Base-by-base conservation (phyloP, 2,113 vertebrate genomes). In the Periophthalmus modestus region DNA sequence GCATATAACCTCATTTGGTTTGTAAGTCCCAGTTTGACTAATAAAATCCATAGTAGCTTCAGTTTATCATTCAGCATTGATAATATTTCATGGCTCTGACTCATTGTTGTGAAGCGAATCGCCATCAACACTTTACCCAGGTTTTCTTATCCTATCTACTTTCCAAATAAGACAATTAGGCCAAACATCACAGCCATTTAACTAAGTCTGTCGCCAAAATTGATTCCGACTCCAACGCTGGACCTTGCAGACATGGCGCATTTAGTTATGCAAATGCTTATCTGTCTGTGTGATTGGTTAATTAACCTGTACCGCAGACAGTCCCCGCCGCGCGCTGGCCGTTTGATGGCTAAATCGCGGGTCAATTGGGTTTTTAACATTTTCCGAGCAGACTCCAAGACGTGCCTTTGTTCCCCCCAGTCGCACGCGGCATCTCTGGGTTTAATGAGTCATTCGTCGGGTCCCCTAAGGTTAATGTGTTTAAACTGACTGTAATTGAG, bases 251-350 rank as follows among this genome's bases (percentile, higher is more conserved):
- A 92, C 89, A 89, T 82, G 82, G 83, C 73, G 86, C 85, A 91
- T 93, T 93, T 92, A 89, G 89, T 92, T 94, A 94, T 94, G 92
- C 91, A 91, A 94, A 93, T 93, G 86, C 82, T 85, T 89, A 92
- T 90, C 87, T 91, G 80, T 81, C 82, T 82, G 82, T 85, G 82
- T 91, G 91, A 93, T 92, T 93, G 92, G 93, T 94, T 94, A 93
- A 94, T 94, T 94, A 93, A 93, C 91, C 92, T 91, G 87, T 84
- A 89, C 90, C 82, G 80, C 82, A 90, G 88, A 89, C 82, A 84
- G 88, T 89, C 89, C 74, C 58, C 69, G 84, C 70, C 79, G 72
- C 84, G 88, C 86, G 82, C 69, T 84, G 74, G 84, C 80, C 48
- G 73, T 88, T 89, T 90, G 88, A 91, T 88, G 80, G 77, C 87